Evolutionary conservation across 2,888 invertebrate species (phyloP).

Genomic region (Agonum fuliginosum): DNA sequence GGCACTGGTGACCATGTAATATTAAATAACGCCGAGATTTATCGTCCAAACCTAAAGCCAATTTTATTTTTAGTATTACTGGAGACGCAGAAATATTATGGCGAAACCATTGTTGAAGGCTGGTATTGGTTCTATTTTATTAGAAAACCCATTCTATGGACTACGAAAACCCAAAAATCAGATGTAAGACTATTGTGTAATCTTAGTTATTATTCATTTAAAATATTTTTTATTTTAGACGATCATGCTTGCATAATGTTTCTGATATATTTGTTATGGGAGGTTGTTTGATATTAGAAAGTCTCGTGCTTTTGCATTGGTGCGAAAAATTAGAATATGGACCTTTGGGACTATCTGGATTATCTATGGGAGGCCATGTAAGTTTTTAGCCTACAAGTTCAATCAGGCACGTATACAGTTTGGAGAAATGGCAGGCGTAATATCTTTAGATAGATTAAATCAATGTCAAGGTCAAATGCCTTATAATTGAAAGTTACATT

Average conservation of each 20-base stretch:
- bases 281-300: slow-evolving; percentile 95
- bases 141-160: slow-evolving; percentile 98
- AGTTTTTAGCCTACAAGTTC: slow-evolving; percentile 70
- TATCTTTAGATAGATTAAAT: too few species aligned
- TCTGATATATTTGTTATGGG: slow-evolving; percentile 99
- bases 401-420: not conserved
- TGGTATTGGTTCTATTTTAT: slow-evolving; percentile 93
- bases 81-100: slow-evolving; percentile 91
- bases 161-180: slow-evolving; percentile 90
- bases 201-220: slow-evolving; percentile 30
- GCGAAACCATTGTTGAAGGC: slow-evolving; percentile 93
- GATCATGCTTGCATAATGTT: slow-evolving; percentile 94
- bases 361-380: slow-evolving; percentile 99
- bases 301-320: slow-evolving; percentile 94
- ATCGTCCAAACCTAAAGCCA: not conserved
- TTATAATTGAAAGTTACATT: too few species aligned
- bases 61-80: slow-evolving; percentile 82
- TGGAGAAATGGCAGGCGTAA: not conserved
- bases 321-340: slow-evolving; percentile 93
- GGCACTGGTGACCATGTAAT: slow-evolving; percentile 98
- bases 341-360: slow-evolving; percentile 94
- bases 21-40: not conserved
- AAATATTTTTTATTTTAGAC: slow-evolving; percentile 73
- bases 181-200: slow-evolving; percentile 75
- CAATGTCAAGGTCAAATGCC: too few species aligned